Base-by-base conservation (phyloP, 2,113 vertebrate genomes). In the Leptodactylus fuscus region DNA sequence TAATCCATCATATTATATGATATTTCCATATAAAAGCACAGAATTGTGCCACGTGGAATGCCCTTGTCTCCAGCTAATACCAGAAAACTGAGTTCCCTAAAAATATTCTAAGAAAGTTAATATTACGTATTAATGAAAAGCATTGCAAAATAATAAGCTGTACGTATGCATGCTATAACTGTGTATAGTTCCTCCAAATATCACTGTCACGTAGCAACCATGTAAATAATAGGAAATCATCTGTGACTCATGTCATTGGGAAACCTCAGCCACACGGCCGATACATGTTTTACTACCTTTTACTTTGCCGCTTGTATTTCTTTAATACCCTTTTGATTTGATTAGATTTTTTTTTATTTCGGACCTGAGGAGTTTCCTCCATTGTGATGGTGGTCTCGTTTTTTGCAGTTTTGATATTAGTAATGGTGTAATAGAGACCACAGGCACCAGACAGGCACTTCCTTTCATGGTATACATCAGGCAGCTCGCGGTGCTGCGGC, bases 231-330 rank as follows among this genome's bases (percentile, higher is more conserved):
- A 80, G 27, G 22, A 62, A 80, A 16, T 5, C 12, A 44, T 18
- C 22, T 4, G 36, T 80, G 77, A 80, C 77, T 80, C 77, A 80
- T 80, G 12, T 27, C 13, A 62, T 80, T 41, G n/a, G 53, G 55
- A 80, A 80, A 80, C 55, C 77, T 80, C 53, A 79, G 55, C 38
- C 32, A 79, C 51, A 16, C 32, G 9, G 20, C 49, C 51, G 2
- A n/a, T 58, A 49, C 41, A 29, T 34, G 27, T 34, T 32, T 62
- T 62, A 6, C 24, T 62, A 29, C 32, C 24, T 16, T 18, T 3
- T 16, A 6, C 22, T 53, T 53, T 53, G 22, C 15, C 9, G 41
- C 11, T 4, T 71, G 13, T 46, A 1, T 6, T 15, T 46, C 15
- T 46, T 6, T n/a, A n/a, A n/a, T n/a, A n/a, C n/a, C n/a, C n/a